Base-by-base conservation (phyloP, 2,888 invertebrate genomes). In the Cartodere bifasciata region DNA sequence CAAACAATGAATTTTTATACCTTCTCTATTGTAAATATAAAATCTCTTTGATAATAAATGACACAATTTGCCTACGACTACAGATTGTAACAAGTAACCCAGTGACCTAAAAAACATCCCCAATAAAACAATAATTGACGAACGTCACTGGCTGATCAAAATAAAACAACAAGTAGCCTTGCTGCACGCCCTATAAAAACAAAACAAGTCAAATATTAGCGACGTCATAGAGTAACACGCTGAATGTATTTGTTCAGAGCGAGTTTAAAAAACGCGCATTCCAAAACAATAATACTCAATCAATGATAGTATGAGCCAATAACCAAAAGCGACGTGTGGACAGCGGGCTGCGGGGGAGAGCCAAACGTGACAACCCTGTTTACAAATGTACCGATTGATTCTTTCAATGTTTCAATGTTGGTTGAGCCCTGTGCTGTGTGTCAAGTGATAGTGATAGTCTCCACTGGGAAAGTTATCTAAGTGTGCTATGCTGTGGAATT, bases 351-450 rank as follows among this genome's bases (percentile, higher is more conserved):
- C 48, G 51, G 51, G 49, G 51, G 42, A 44, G 48, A 53, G 52
- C 52, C 40, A 52, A 54, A 55, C 58, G 59, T 60, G 59, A 60
- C 60, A 60, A 59, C 56, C 58, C 60, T 60, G 60, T 60, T 60
- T 60, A 60, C 60, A 60, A 60, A 60, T 60, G 60, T 60, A 55
- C 58, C 60, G 60, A 60, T 60, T 60, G 60, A 60, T 60, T 60
- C 59, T 59, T 60, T 39, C 41, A 41, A 41, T 58, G 58, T 46
- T 49, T 46, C 56, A 56, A 56, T 58, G 58, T 57, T 59, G 58
- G 57, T 58, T 57, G 56, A 55, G 54, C 57, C 53, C 49, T 52
- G 49, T 50, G 52, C 45, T 50, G 48, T 38, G 14, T 17, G 21
- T 29, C 39, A 47, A 48, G 49, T 48, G 49, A 43, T 41, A 40